These are phyloP conservation scores for Drosophila miranda DNA, from an alignment of 1,140 invertebrate species.

Conservation along the genomic window DNA sequence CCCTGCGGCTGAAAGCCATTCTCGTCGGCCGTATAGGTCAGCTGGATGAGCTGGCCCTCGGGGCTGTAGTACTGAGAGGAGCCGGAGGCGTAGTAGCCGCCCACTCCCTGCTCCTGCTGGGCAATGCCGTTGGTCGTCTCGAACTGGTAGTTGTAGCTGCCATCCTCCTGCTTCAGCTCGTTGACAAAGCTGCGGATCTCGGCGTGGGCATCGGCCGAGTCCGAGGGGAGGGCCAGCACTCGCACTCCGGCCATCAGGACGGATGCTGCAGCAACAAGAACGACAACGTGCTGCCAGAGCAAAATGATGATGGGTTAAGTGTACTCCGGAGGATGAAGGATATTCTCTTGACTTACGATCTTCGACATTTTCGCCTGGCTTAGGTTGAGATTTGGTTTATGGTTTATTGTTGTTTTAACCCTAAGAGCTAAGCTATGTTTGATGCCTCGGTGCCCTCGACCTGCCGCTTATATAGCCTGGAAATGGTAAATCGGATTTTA, in stretches of 20 bases:
- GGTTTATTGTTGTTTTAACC: constrained; percentile 55
- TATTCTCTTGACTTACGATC: constrained; percentile 53
- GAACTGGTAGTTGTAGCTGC: constrained; percentile 84
- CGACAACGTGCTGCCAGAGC: constrained; percentile 26
- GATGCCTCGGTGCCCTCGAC: constrained; percentile 50
- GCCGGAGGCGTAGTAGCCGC: constrained; percentile 73
- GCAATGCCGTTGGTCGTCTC: constrained; percentile 86
- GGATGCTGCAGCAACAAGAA: constrained; percentile 42
- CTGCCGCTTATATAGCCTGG: constrained; percentile 56
- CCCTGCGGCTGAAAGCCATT: constrained; percentile 84
- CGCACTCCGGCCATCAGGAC: constrained; percentile 20
- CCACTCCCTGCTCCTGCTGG: constrained; percentile 84
- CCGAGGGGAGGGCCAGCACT: constrained; percentile 44
- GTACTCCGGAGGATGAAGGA: neutral
- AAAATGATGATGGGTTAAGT: neutral
- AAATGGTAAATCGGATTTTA: constrained; percentile 18
- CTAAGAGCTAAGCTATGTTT: constrained; percentile 70
- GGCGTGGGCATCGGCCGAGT: constrained; percentile 63
- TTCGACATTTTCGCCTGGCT: constrained; percentile 72
- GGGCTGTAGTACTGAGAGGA: constrained; percentile 69
- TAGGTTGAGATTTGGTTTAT: constrained; percentile 43
- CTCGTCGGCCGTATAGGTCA: constrained; percentile 86
- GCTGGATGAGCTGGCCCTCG: constrained; percentile 82
- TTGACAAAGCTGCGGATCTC: constrained; percentile 71
- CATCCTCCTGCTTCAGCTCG: constrained; percentile 80